Evolutionary conservation across 2,797 vertebrate species (phyloP).

Genomic region (Chelon auratus): DNA sequence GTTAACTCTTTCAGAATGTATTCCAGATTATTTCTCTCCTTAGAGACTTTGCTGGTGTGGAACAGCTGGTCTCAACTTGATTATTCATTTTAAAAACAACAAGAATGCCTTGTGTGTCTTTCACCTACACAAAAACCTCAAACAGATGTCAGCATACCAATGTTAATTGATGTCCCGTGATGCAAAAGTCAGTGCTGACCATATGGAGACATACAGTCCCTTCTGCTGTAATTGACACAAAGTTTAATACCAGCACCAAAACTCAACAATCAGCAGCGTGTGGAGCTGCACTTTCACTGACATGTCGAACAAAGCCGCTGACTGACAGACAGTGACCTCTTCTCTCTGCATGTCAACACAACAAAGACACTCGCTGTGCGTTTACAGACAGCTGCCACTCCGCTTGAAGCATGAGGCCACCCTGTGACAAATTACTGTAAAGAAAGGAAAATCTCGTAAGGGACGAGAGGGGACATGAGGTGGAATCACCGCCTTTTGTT

Average conservation of each 20-base stretch:
- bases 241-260: constrained; percentile 31
- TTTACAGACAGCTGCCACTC: constrained; percentile 69
- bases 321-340: constrained; percentile 66
- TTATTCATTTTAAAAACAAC: neutral
- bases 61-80: neutral
- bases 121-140: neutral
- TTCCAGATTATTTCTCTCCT: no score
- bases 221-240: constrained; percentile 31
- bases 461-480: constrained; percentile 45
- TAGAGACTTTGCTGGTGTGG: no score
- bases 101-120: constrained; percentile 8
- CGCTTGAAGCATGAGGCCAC: constrained; percentile 13
- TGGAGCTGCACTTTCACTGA: constrained; percentile 43
- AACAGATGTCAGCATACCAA: constrained; percentile 2
- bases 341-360: constrained; percentile 60
- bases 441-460: constrained; percentile 73
- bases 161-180: constrained; percentile 15
- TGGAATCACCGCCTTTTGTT: constrained; percentile 51
- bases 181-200: constrained; percentile 29
- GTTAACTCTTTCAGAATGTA: no score
- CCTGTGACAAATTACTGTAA: constrained; percentile 62
- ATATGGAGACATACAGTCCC: constrained; percentile 41
- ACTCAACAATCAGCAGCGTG: constrained; percentile 29
- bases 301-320: constrained; percentile 57
- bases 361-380: constrained; percentile 58